Base-by-base conservation (phyloP, 2,113 vertebrate species). In the Embiotoca jacksoni region DNA sequence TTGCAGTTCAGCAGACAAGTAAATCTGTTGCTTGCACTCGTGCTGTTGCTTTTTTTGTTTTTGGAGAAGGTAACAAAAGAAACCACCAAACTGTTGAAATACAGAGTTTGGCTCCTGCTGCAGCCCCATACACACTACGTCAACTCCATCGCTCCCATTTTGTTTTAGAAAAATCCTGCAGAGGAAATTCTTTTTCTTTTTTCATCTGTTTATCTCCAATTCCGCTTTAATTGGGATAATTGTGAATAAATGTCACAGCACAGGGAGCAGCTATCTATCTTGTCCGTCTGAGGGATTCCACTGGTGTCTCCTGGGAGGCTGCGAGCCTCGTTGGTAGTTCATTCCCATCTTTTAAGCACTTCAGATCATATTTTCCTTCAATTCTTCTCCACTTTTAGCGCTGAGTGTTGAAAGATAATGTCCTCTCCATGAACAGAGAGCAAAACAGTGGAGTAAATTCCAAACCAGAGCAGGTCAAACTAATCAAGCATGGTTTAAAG, bases 161-260 rank as follows among this genome's bases (percentile, higher is more conserved):
- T 35, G 23, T 10, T 65, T 60, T 14, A 3, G 16, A 76, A 73
- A 53, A 16, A 41, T 53, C 68, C 33, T 6, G 35, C 13, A 65
- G 39, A 80, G 81, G 71, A 88, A 71, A 77, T 85, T 67, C 67
- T 32, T 84, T 23, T n/a, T 7, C 41, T 3, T 23, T 75, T 66
- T 75, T 46, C 33, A 33, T 14, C 8, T 55, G n/a, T 76, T 85
- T 79, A 81, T 87, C 74, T 72, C 79, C 69, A 68, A 30, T 87
- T 84, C n/a, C 52, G 15, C 65, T 77, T 72, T 85, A 91, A 90
- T 85, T 78, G 67, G 44, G 78, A 84, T 89, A 88, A 90, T 89
- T 87, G 81, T 60, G 62, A 44, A 57, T 59, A 52, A 84, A 82
- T 73, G 59, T 72, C 62, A 33, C 0, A 23, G 71, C 62, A 49